phyloP scores from a whole-genome alignment of 2,888 invertebrate species.

The Epicampocera succincta region DNA sequence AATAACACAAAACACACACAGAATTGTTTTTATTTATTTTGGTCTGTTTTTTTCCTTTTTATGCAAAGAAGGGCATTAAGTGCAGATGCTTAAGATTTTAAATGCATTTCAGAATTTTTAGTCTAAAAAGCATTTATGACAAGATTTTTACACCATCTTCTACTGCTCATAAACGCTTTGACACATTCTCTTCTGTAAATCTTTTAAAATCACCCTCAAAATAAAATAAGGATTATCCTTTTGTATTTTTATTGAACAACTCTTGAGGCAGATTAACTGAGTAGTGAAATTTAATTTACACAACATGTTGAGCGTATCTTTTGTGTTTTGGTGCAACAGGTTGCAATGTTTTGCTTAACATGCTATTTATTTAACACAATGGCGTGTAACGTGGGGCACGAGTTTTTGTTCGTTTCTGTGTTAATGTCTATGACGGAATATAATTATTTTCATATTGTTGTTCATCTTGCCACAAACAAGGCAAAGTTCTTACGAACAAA shows the following conservation, averaged over 20 bases:
- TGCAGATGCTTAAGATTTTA: constrained; percentile 36
- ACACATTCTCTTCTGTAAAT: not conserved
- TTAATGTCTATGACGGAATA: not conserved
- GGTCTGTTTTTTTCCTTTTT: not conserved
- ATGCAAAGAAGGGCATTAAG: constrained; percentile 31
- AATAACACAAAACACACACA: constrained; percentile 8
- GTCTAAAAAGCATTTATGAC: constrained; percentile 10
- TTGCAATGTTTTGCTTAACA: constrained; percentile 38
- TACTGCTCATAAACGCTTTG: not conserved
- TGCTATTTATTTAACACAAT: constrained; percentile 55
- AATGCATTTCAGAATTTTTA: constrained; percentile 9
- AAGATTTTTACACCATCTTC: constrained; percentile 7
- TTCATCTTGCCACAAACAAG: constrained; percentile 25
- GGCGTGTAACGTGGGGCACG: constrained; percentile 16
- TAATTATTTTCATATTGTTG: constrained; percentile 22
- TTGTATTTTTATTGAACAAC: constrained; percentile 21
- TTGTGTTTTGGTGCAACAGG: constrained; percentile 58
- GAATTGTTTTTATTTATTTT: constrained; percentile 6
- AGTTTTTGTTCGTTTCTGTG: not conserved
- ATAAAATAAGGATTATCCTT: constrained; percentile 14
- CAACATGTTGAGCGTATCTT: constrained; percentile 22
- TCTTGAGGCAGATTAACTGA: constrained; percentile 19
- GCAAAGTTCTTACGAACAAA: constrained; percentile 10
- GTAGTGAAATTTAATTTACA: constrained; percentile 38
- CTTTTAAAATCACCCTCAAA: not conserved